Percentiles rank a stretch among this genome's conserved stretches.
These are phyloP conservation scores for Diogma glabrata DNA, from an alignment of 2,888 invertebrate species.

Conservation along the genomic window DNA sequence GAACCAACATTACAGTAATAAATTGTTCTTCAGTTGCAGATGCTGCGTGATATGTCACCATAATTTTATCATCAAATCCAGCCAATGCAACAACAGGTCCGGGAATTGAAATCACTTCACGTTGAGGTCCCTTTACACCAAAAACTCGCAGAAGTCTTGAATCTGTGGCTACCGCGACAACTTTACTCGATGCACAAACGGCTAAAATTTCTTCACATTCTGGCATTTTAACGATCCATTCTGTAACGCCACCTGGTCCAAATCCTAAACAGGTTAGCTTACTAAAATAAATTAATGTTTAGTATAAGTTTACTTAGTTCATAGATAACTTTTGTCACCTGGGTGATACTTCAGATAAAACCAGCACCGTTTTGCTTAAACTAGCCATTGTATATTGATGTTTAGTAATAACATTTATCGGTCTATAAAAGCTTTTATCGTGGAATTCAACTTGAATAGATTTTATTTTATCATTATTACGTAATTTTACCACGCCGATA, in stretches of 20 bases:
- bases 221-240: constrained; percentile 73
- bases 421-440: constrained; percentile 70
- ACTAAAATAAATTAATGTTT: no score
- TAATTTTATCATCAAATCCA: constrained; percentile 46
- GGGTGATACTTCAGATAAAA: constrained; percentile 59
- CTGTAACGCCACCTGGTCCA: constrained; percentile 60
- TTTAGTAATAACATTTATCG: constrained; percentile 79
- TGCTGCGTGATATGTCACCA: constrained; percentile 56
- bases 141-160: constrained; percentile 68
- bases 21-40: constrained; percentile 42
- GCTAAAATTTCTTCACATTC: constrained; percentile 67
- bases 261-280: constrained; percentile 66
- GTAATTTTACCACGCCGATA: constrained; percentile 79
- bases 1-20: constrained; percentile 42
- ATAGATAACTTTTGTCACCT: no score
- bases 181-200: constrained; percentile 48
- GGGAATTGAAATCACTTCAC: constrained; percentile 55
- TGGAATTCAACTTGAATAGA: constrained; percentile 94
- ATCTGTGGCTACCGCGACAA: constrained; percentile 70
- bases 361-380: constrained; percentile 66
- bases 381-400: constrained; percentile 79
- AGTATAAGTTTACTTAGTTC: no score
- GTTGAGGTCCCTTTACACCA: constrained; percentile 77
- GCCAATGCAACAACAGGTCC: constrained; percentile 61
- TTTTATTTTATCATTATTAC: constrained; percentile 58